These are phyloP conservation scores for Apodemus speciosus DNA, from an alignment of 2,113 vertebrate genomes.

Conservation along the genomic window DNA sequence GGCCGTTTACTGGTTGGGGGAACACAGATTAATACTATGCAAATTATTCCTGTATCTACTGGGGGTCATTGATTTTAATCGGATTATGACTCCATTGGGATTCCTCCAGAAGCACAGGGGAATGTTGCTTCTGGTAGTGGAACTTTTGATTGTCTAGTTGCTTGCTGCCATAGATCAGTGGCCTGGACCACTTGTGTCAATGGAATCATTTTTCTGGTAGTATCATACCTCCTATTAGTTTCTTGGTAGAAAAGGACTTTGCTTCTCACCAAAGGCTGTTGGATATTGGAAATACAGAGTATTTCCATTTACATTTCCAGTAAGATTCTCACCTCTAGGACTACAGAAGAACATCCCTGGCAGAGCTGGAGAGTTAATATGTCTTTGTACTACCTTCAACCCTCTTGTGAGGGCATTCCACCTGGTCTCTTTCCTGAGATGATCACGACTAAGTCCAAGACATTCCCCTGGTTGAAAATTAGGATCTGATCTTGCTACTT, in stretches of 20 bases:
- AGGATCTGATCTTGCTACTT: background rate
- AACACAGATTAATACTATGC: background rate
- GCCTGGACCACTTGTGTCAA: background rate
- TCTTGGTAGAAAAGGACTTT: background rate
- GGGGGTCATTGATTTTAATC: background rate
- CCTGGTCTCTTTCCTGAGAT: background rate
- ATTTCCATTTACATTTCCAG: background rate
- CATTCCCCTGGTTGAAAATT: background rate
- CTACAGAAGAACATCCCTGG: background rate
- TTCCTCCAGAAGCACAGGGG: background rate
- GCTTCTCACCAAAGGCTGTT: background rate
- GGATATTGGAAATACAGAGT: background rate
- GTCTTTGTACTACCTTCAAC: background rate
- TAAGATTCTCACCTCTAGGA: background rate
- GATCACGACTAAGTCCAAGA: background rate
- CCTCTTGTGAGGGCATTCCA: background rate
- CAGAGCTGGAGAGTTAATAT: background rate
- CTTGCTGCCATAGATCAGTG: background rate
- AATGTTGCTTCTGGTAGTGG: background rate
- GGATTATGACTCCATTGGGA: background rate
- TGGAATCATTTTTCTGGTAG: background rate
- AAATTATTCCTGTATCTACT: background rate
- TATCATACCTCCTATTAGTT: background rate
- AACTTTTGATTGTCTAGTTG: background rate
- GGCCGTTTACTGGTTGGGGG: background rate